These are phyloP conservation scores for Lophius piscatorius DNA, from an alignment of 2,113 vertebrate genomes.

Conservation along the genomic window DNA sequence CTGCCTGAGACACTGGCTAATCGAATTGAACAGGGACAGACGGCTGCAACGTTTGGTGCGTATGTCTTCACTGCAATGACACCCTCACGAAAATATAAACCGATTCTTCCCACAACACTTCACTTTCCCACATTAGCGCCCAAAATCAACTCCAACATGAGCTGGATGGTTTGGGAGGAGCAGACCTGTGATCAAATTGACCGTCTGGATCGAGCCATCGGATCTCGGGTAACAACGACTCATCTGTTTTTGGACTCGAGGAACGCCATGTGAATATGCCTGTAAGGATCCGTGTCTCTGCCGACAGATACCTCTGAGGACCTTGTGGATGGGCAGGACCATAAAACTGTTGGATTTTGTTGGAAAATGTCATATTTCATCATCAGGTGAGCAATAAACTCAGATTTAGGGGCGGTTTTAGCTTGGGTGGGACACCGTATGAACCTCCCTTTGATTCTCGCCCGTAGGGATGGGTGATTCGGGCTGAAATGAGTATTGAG, in stretches of 20 bases:
- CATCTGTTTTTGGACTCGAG: not conserved
- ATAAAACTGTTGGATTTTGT: slow-evolving; percentile 89
- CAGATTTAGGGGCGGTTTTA: too few species aligned
- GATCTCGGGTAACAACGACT: slow-evolving; percentile 81
- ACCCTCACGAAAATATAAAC: not conserved
- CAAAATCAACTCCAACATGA: slow-evolving; percentile 83
- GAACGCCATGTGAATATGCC: not conserved
- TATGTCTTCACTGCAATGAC: not conserved
- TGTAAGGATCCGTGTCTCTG: not conserved
- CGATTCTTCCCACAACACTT: not conserved
- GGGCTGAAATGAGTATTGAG: too few species aligned
- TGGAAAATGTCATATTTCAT: slow-evolving; percentile 78
- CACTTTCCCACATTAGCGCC: slow-evolving; percentile 79
- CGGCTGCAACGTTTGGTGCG: slow-evolving; percentile 89
- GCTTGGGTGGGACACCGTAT: too few species aligned
- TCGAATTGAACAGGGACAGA: slow-evolving; percentile 82
- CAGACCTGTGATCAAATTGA: slow-evolving; percentile 87
- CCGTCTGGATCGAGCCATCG: slow-evolving; percentile 86
- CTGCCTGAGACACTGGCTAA: slow-evolving; percentile 84
- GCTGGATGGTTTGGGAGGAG: slow-evolving; percentile 93
- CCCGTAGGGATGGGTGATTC: too few species aligned
- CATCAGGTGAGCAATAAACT: slow-evolving; percentile 79
- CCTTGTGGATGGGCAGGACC: slow-evolving; percentile 84
- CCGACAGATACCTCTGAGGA: slow-evolving; percentile 87
- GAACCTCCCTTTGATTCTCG: too few species aligned